Conservation (phyloP, 2,113 vertebrate species). For the Thunnus thynnus region DNA sequence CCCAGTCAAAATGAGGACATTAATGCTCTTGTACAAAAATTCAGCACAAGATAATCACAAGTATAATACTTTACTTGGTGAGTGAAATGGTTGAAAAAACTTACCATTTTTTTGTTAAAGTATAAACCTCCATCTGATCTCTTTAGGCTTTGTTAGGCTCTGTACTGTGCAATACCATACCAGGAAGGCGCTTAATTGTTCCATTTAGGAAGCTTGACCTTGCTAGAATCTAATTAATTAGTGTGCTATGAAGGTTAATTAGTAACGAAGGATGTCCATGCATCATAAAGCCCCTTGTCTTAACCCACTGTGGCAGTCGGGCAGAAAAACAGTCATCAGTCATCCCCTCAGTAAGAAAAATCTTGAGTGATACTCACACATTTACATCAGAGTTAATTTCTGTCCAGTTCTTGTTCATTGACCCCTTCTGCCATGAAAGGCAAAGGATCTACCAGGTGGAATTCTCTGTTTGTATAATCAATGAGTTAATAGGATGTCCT, state of each 20-base stretch:
- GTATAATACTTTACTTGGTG: not conserved
- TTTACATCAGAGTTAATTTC: slow-evolving; percentile 64
- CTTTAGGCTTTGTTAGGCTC: slow-evolving; percentile 41
- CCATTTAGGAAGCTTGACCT: slow-evolving; percentile 85
- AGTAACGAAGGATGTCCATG: slow-evolving; percentile 85
- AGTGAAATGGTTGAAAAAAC: not conserved
- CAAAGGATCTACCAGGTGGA: slow-evolving; percentile 57
- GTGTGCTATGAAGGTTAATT: slow-evolving; percentile 87
- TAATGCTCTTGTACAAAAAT: not conserved
- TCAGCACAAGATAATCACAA: not conserved
- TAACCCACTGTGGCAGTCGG: slow-evolving; percentile 82
- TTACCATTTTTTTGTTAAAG: not conserved
- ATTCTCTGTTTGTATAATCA: slow-evolving; percentile 65
- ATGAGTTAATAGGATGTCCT: slow-evolving; percentile 56
- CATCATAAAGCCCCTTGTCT: slow-evolving; percentile 84
- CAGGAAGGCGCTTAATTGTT: slow-evolving; percentile 79
- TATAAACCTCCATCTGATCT: not conserved
- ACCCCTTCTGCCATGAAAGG: slow-evolving; percentile 55
- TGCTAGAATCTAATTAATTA: slow-evolving; percentile 87
- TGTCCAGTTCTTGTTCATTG: slow-evolving; percentile 50
- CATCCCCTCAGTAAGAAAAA: slow-evolving; percentile 63
- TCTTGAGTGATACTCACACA: slow-evolving; percentile 56
- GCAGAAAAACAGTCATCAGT: slow-evolving; percentile 82
- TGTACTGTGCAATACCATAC: slow-evolving; percentile 56
- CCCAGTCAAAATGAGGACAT: not conserved